phyloP scores from a whole-genome alignment of 2,113 vertebrate genomes.

The Elephantulus edwardii region DNA sequence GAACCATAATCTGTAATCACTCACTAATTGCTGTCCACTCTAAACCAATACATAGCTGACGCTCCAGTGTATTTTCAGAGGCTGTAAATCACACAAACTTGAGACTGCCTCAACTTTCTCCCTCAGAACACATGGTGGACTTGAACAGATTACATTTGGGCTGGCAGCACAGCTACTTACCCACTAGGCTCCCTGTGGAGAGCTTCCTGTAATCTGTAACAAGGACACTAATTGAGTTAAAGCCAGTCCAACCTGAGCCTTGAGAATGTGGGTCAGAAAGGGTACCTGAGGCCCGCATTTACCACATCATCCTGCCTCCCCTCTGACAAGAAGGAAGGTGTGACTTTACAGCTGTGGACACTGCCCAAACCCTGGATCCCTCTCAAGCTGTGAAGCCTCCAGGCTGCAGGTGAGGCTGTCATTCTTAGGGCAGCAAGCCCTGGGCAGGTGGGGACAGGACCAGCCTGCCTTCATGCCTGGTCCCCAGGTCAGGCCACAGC shows the following conservation, averaged over 20 bases:
- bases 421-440: background rate
- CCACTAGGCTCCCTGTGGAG: no score
- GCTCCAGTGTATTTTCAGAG: no score
- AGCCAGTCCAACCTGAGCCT: background rate
- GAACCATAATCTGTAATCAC: background rate
- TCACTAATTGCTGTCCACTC: no score
- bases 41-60: no score
- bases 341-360: background rate
- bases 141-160: no score
- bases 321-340: background rate
- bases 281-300: background rate
- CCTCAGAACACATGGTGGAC: no score
- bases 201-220: no score
- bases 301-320: background rate
- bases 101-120: no score
- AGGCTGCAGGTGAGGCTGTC: background rate
- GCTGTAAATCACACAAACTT: no score
- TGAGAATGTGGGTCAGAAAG: background rate
- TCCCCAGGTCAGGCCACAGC: background rate
- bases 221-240: background rate
- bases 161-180: no score
- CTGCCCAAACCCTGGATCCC: background rate
- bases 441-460: background rate
- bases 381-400: background rate
- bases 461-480: background rate